Conservation (phyloP, 2,797 vertebrate genomes). For the Coilia nasus region DNA sequence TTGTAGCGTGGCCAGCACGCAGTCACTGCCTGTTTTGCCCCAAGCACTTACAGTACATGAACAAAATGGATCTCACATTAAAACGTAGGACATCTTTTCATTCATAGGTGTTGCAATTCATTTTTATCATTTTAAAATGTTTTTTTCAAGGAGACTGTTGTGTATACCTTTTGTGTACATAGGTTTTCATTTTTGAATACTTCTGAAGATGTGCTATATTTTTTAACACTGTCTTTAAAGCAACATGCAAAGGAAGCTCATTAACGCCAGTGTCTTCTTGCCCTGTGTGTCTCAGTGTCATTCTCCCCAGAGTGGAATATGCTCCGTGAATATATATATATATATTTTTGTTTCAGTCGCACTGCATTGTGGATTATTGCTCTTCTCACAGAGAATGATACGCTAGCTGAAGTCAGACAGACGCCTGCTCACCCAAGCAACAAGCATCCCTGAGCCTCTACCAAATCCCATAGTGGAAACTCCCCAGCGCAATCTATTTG, state of each 20-base stretch:
- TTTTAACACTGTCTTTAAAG: not conserved
- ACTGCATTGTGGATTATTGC: not conserved
- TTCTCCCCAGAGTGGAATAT: not conserved
- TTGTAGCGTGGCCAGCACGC: not conserved
- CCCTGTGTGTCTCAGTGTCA: not conserved
- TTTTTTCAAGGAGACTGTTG: not conserved
- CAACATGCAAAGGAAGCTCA: not conserved
- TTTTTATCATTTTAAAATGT: not conserved
- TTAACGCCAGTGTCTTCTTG: not conserved
- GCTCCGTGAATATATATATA: not conserved
- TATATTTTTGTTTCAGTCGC: not conserved
- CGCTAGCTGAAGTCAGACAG: not conserved
- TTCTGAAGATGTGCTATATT: not conserved
- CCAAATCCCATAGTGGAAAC: not conserved
- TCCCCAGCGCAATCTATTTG: slow-evolving; percentile 8
- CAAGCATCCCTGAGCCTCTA: slow-evolving; percentile 9
- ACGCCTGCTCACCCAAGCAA: not conserved
- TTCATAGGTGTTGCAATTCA: not conserved
- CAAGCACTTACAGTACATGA: not conserved
- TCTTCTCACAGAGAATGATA: not conserved
- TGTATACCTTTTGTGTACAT: not conserved
- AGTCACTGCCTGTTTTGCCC: slow-evolving; percentile 2
- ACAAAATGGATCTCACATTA: not conserved
- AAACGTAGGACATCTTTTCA: not conserved
- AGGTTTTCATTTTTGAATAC: not conserved